Percentiles rank a stretch among this genome's conserved stretches.
phyloP scores from a whole-genome alignment of 2,797 vertebrate genomes.

The Anisognathus igniventris region DNA sequence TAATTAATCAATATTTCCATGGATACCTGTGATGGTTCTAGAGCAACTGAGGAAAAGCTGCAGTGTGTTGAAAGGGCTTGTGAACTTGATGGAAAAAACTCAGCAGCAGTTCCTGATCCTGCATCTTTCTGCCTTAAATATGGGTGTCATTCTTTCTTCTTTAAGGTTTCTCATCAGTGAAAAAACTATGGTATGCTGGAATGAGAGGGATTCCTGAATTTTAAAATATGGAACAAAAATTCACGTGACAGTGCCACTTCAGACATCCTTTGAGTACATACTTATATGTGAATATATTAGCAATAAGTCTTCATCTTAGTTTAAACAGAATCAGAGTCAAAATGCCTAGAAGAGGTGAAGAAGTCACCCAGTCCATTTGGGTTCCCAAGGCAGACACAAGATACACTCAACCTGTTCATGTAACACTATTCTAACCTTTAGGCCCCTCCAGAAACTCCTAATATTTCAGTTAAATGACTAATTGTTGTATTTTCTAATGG shows the following conservation, averaged over 20 bases:
- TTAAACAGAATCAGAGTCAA: not conserved
- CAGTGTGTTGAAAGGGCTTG: not conserved
- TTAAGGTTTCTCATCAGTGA: not conserved
- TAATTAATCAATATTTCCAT: too few relatives aligned
- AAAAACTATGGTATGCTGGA: not conserved
- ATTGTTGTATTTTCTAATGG: not conserved
- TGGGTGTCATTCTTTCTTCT: not conserved
- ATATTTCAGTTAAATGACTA: not conserved
- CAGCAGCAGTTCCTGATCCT: not conserved
- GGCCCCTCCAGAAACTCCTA: not conserved
- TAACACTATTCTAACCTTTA: not conserved
- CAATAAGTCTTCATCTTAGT: not conserved
- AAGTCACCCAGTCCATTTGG: not conserved
- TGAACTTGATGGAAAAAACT: not conserved
- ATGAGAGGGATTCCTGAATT: not conserved
- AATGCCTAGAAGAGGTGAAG: not conserved
- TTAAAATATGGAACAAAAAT: not conserved
- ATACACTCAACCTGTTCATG: not conserved
- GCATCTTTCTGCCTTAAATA: not conserved
- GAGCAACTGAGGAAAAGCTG: not conserved
- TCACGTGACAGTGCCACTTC: rapidly evolving
- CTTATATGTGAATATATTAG: not conserved
- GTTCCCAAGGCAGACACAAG: not conserved
- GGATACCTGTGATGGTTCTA: too few relatives aligned
- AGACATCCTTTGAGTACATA: not conserved